Evolutionary conservation across 2,888 invertebrate genomes (phyloP).

Genomic region (Cephus sareptanus): DNA sequence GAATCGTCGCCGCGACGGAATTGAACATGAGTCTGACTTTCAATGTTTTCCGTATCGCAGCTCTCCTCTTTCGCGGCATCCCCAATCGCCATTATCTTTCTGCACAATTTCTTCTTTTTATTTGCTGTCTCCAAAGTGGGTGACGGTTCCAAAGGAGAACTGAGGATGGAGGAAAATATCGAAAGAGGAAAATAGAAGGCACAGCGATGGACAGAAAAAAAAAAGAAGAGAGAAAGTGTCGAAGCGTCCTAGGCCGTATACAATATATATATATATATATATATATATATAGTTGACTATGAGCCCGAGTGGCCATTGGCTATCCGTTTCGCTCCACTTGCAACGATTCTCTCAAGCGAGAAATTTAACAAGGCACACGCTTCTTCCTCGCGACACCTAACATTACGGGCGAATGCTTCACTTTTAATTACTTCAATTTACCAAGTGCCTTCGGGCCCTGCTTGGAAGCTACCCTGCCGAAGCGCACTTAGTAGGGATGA

Average conservation of each 20-base stretch:
- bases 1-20: not conserved
- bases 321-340: constrained; percentile 51
- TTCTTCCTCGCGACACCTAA: constrained; percentile 35
- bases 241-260: not conserved
- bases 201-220: constrained; percentile 11
- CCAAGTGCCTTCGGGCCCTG: constrained; percentile 9
- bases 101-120: not conserved
- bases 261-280: not conserved
- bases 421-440: constrained; percentile 57
- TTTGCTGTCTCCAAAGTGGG: not conserved
- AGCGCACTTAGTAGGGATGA: not conserved
- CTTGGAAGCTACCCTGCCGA: not conserved
- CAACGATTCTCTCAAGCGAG: constrained; percentile 48
- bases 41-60: not conserved
- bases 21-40: not conserved
- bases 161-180: constrained; percentile 1
- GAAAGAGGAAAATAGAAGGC: not conserved
- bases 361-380: constrained; percentile 51
- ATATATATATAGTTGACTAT: not conserved
- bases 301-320: constrained; percentile 39
- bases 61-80: not conserved
- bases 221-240: not conserved
- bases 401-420: constrained; percentile 33
- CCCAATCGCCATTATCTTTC: not conserved
- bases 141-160: not conserved